Base-by-base conservation (phyloP, 1,140 invertebrate genomes). In the Pseudomyrmex flavicornis region DNA sequence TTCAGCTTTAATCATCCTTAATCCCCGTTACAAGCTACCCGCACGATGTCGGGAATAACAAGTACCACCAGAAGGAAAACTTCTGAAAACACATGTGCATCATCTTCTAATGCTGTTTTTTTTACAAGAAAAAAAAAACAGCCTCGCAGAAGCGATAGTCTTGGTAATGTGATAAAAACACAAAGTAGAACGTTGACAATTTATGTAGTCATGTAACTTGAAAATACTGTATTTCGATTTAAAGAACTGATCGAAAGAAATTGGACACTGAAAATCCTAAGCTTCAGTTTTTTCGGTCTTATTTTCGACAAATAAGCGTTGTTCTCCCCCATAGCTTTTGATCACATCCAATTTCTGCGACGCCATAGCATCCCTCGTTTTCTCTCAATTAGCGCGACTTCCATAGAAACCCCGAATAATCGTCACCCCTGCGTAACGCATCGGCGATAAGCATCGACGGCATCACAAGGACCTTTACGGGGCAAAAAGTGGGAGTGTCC, bases 401-500 rank as follows among this genome's bases (percentile, higher is more conserved):
- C 58, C 73, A 75, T 59, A 50, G 46, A 65, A 59, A 48, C 22
- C 66, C n/a, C 2, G 56, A 75, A 65, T 85, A 82, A 85, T 82
- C 61, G 74, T 72, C 76, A 73, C 82, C 83, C 86, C 48, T 72
- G 70, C 70, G 59, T 75, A 69, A 77, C 83, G 86, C 65, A 85
- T 76, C 87, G 58, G 26, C 65, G 88, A 89, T 89, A 88, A 88
- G 80, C 79, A 83, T 35, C 70, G 68, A 65, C 75, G 58, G 82
- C 50, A 76, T 80, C 61, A 61, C 70, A 56, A 62, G 46, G 48
- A 59, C 59, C 63, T 61, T 82, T 54, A n/a, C 52, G 17, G 58
- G 66, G 65, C 72, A 63, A 85, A 88, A 91, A 87, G 85, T 92
- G 80, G 91, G 91, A 91, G 91, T 90, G 86, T 87, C 89, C 82